Conservation (phyloP, 2,888 invertebrate species). For the Rotaria magnacalcarata region DNA sequence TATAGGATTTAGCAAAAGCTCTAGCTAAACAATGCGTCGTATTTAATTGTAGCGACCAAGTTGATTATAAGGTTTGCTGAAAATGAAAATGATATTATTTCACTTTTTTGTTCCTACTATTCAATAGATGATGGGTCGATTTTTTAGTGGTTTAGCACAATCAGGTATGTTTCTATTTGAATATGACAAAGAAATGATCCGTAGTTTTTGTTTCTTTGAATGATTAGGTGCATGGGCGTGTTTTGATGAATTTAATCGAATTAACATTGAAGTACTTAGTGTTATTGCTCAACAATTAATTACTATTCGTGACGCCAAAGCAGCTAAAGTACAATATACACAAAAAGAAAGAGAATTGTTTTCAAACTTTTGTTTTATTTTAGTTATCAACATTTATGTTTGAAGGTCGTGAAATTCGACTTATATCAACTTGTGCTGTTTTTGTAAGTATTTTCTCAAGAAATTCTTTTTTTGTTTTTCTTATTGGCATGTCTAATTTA, state of each 20-base stretch:
- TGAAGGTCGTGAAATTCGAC: slow-evolving; percentile 79
- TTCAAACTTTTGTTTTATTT: slow-evolving; percentile 48
- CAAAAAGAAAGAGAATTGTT: neutral
- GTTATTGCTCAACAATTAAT: slow-evolving; percentile 84
- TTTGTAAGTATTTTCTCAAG: slow-evolving; percentile 60
- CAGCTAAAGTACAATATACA: slow-evolving; percentile 60
- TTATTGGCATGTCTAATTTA: neutral
- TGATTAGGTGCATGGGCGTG: slow-evolving; percentile 77
- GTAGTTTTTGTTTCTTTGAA: neutral
- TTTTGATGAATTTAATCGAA: slow-evolving; percentile 84
- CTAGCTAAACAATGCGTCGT: slow-evolving; percentile 83
- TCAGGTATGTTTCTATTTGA: slow-evolving; percentile 59
- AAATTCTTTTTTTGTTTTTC: neutral
- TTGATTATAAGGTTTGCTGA: slow-evolving; percentile 61
- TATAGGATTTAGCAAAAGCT: slow-evolving; percentile 71
- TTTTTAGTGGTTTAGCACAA: slow-evolving; percentile 81
- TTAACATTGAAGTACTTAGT: slow-evolving; percentile 81
- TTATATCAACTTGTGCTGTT: slow-evolving; percentile 74
- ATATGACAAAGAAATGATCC: neutral
- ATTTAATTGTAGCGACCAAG: slow-evolving; percentile 81
- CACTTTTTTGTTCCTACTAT: slow-evolving; percentile 48
- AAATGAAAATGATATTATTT: slow-evolving; percentile 55
- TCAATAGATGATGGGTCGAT: slow-evolving; percentile 74
- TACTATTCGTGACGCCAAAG: slow-evolving; percentile 79
- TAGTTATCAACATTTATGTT: slow-evolving; percentile 71